Evolutionary conservation across 2,797 vertebrate species (phyloP), one percentile per base, ranked within the genome.

Genomic region (Garrulus glandarius): DNA sequence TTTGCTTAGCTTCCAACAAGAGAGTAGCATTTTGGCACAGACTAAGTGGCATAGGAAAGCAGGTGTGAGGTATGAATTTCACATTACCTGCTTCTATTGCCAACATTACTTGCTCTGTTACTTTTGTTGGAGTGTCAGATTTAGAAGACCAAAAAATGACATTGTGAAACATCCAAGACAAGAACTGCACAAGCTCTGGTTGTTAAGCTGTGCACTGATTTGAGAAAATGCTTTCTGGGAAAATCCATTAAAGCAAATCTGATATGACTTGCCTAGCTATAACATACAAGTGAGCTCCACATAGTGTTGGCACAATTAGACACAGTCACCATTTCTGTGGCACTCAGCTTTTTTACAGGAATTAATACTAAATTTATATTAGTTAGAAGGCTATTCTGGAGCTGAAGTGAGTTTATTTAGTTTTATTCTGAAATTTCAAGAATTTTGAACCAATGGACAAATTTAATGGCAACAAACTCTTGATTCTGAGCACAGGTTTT

Each of bases 11-110:
- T 94, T 97, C 87, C 87, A 95, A 84, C 57, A 74, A 77, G 84
- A 93, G 30, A 93, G 47, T 43, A 93, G 87, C 64, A 83, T 94
- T 84, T 93, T 95, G 94, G 91, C 93, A 87, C 56, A 92, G 68
- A 52, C 20, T 56, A 60, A 80, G 78, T 19, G 53, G 91, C 81
- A 77, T 1, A 89, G 78, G 67, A 89, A 85, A 93, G 49, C 95
- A 96, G 89, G 84, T 96, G 82, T 56, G 92, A 89, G 93, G 84
- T 83, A 91, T 80, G 91, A 94, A 93, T 96, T 92, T 95, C 93
- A 80, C 47, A 87, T 87, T 96, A 96, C 89, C 91, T 95, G 68
- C 89, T 94, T 83, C 56, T 74, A 74, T 56, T 87, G 95, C 95
- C 89, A 94, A 21, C 71, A 80, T 89, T 67, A 64, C 68, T 89